Percentiles rank a stretch among this genome's conserved stretches.
Evolutionary conservation across 2,888 invertebrate genomes (phyloP).

Genomic region (Limnephilus lunatus): DNA sequence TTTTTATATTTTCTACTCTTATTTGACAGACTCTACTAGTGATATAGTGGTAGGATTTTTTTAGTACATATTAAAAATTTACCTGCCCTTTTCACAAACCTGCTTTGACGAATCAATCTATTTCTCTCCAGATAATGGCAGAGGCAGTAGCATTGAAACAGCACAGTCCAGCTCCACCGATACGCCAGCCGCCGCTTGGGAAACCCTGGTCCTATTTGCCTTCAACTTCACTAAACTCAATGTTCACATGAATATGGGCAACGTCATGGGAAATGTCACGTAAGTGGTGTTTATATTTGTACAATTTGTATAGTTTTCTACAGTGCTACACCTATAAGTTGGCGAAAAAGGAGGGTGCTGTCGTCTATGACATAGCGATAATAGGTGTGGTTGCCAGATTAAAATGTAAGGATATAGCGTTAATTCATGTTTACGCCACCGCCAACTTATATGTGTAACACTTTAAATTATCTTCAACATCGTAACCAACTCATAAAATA

Average conservation of each 20-base stretch:
- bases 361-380: too few relatives aligned
- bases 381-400: too few relatives aligned
- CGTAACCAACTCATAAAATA: too few relatives aligned
- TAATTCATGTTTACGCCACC: too few relatives aligned
- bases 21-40: too few relatives aligned
- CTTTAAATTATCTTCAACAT: conserved; percentile 49
- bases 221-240: conserved; percentile 97
- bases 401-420: too few relatives aligned
- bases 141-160: conserved; percentile 78
- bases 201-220: conserved; percentile 96
- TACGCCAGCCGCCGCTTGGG: conserved; percentile 89
- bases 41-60: too few relatives aligned
- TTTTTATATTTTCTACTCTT: too few relatives aligned
- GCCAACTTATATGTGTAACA: background rate
- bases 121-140: conserved; percentile 73
- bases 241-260: conserved; percentile 99
- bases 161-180: conserved; percentile 78
- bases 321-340: too few relatives aligned
- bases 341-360: too few relatives aligned
- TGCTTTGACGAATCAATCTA: background rate
- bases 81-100: too few relatives aligned
- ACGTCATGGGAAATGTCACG: conserved; percentile 98
- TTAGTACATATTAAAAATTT: too few relatives aligned
- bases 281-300: conserved; percentile 71
- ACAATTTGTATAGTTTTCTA: background rate